Percentiles rank a stretch among this genome's conserved stretches.
Conservation (phyloP, 2,797 vertebrate species). For the Halcyon smyrnensis region DNA sequence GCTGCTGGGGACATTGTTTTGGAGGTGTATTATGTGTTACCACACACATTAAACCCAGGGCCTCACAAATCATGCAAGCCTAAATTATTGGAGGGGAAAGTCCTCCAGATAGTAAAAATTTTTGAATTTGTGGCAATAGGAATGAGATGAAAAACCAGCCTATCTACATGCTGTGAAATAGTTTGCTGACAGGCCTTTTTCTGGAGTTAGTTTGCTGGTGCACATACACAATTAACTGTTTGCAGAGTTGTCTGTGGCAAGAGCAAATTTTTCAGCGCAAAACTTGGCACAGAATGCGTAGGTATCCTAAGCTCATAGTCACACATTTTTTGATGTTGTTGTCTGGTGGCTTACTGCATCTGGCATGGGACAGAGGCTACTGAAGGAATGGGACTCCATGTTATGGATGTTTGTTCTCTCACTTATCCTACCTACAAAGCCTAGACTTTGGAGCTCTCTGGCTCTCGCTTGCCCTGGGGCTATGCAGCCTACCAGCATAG, state of each 20-base stretch:
- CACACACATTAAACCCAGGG: not conserved
- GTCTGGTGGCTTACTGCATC: not conserved
- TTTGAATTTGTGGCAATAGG: not conserved
- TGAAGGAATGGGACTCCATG: not conserved
- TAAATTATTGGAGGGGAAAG: not conserved
- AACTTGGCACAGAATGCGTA: accelerated
- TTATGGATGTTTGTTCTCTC: not conserved
- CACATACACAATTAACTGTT: not conserved
- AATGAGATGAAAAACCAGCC: not conserved
- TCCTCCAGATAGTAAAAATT: not conserved
- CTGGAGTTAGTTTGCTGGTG: not conserved
- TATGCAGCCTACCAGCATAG: accelerated
- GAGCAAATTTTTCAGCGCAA: not conserved
- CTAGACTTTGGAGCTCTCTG: not conserved
- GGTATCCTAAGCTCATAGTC: not conserved
- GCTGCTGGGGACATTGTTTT: not conserved
- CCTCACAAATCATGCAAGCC: not conserved
- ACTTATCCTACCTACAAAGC: not conserved
- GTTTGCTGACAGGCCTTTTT: not conserved
- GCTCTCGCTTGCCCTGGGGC: not conserved
- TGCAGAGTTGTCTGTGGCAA: accelerated
- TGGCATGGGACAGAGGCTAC: not conserved
- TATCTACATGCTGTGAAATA: not conserved
- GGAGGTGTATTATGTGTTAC: not conserved
- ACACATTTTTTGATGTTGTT: accelerated